phyloP scores from a whole-genome alignment of 2,113 vertebrate species.

The Tetrao urogallus region DNA sequence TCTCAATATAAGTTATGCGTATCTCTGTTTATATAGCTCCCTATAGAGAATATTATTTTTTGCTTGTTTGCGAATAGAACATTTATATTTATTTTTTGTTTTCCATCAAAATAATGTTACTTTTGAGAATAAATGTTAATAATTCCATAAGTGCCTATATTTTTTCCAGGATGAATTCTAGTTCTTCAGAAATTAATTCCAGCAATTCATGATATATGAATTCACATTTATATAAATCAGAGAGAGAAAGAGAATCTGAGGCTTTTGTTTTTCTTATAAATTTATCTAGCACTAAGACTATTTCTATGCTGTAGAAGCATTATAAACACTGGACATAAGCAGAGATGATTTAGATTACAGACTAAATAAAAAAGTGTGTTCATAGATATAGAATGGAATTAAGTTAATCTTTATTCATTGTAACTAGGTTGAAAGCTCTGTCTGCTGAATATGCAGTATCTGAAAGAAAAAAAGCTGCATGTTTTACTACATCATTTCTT shows the following conservation, averaged over 20 bases:
- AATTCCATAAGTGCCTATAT: background rate
- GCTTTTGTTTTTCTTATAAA: background rate
- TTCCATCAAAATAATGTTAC: constrained; percentile 14
- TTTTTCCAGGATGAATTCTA: background rate
- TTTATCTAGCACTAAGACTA: background rate
- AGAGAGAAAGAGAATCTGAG: background rate
- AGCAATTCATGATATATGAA: background rate
- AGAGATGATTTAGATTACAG: background rate
- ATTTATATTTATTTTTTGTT: constrained; percentile 44
- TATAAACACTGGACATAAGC: constrained; percentile 5
- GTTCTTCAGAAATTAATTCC: background rate
- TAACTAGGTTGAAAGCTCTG: background rate
- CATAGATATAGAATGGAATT: background rate
- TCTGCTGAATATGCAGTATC: background rate
- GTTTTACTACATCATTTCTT: background rate
- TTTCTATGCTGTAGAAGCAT: background rate
- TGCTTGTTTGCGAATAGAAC: constrained; percentile 23
- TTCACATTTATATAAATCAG: background rate
- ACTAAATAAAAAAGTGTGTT: background rate
- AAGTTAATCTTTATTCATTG: background rate
- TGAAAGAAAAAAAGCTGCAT: background rate
- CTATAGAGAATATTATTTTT: background rate
- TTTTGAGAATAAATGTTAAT: background rate
- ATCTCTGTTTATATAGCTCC: background rate
- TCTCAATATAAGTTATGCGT: background rate